Base-by-base conservation (phyloP, 2,113 vertebrate genomes). In the Anser cygnoides region DNA sequence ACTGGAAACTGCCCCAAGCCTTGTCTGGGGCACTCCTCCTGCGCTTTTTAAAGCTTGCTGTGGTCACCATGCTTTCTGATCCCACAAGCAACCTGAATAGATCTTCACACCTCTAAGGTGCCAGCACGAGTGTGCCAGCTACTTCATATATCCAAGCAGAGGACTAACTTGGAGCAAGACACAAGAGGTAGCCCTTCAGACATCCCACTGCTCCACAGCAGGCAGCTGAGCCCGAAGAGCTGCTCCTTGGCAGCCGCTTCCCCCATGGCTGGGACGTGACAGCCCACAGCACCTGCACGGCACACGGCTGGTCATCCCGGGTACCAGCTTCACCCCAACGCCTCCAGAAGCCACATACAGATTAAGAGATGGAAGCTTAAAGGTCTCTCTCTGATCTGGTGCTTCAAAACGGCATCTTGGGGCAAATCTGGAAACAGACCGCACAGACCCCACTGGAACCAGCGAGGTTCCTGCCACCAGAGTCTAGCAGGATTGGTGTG, bases 181-280 rank as follows among this genome's bases (percentile, higher is more conserved):
- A n/a, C 82, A 70, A 76, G 67, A 80, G 72, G 75, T 4, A 90
- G 82, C n/a, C 82, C 82, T 73, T 58, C 54, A 92, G 90, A 75
- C 61, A 49, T 1, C 44, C 87, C 71, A 66, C 5, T 85, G 90
- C 84, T 91, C 75, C 0, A 7, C 65, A 49, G 57, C 11, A 62
- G 52, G n/a, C 6, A 80, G 85, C 71, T 76, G 62, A 61, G 66
- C 43, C 29, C 23, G 1, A 74, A 31, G 46, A 80, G 76, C 59
- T 29, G 25, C 26, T 28, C 35, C 25, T 1, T 25, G 57, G 4
- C 8, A 78, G 65, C 65, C 71, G 79, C 67, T 57, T 43, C 23
- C 39, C 49, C 58, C 33, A 28, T 49, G 65, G 71, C 71, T 55
- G 77, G 52, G 31, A 62, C 28, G 37, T 0, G 0, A 19, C 31